Base-by-base conservation (phyloP, 2,888 invertebrate species). In the Arenicola marina region DNA sequence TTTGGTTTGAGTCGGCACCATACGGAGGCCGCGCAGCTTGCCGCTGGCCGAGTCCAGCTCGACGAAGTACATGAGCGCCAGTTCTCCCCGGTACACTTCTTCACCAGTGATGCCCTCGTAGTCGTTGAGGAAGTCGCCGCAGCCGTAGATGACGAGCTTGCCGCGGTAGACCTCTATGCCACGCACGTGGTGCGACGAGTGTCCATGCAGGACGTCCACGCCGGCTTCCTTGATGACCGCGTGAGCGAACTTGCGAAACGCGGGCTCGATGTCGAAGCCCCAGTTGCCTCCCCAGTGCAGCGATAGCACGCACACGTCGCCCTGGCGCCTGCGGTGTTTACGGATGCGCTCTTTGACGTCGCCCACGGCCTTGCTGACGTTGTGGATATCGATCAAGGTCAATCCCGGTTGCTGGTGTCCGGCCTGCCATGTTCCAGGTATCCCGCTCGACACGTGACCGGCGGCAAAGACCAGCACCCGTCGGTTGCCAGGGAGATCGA, bases 251-350 rank as follows among this genome's bases (percentile, higher is more conserved):
- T 51, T n/a, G 21, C 34, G 34, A 18, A 55, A 56, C 3, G 32
- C 32, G 2, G 32, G 18, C n/a, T 63, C 59, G 1, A 68, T 31
- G n/a, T 68, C 61, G 21, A 48, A 71, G 1, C 69, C 71, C 71
- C 71, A 71, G 55, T 71, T 71, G 21, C 66, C 63, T 43, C 71
- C 71, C 70, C 70, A 71, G 62, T 71, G 71, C 18, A 71, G 64
- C 2, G 71, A 71, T 3, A 71, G 24, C 18, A 71, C 38, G 7
- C 62, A 64, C 26, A 71, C 24, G 59, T 71, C 71, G 21, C 58
- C 62, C 7, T 63, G 32, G 24, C 51, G 31, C 2, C 44, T 34
- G 15, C 53, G 33, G 32, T 66, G 33, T 21, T 53, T 43, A 3
- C 26, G 45, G 7, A 66, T 44, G 15, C 31, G 38, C 2, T 45